A percentile compares a stretch with the other conserved stretches of the same genome.
Evolutionary conservation across 2,113 vertebrate genomes (phyloP).

Genomic region (Arizona elegans): DNA sequence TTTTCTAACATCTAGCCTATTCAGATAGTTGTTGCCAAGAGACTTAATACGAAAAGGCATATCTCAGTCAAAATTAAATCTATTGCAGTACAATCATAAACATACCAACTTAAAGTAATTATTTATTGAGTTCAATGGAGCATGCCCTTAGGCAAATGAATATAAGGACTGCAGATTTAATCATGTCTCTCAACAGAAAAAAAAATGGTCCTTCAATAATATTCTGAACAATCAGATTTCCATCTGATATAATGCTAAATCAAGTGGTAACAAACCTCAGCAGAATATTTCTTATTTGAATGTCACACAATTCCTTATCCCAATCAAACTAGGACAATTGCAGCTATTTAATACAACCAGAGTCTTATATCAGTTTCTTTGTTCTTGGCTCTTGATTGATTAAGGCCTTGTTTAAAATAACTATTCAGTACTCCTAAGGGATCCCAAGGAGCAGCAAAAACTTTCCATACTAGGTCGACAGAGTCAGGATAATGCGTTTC

Average conservation of each 20-base stretch:
- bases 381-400: not conserved
- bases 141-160: not conserved
- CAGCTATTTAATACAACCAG: not conserved
- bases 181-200: not conserved
- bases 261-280: not conserved
- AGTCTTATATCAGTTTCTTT: not conserved
- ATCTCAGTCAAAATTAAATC: not conserved
- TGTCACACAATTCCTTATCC: not conserved
- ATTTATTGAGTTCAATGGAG: not conserved
- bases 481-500: not conserved
- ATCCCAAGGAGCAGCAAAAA: not conserved
- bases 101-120: not conserved
- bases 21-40: not conserved
- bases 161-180: not conserved
- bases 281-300: not conserved
- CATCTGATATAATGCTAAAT: not conserved
- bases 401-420: not conserved
- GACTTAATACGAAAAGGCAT: not conserved
- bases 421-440: not conserved
- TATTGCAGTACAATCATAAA: not conserved
- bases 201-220: not conserved
- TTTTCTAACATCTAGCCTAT: not conserved
- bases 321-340: not conserved
- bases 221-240: not conserved
- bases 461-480: not conserved